Base-by-base conservation (phyloP, 1,140 invertebrate species). In the Scaptomyza hsui region DNA sequence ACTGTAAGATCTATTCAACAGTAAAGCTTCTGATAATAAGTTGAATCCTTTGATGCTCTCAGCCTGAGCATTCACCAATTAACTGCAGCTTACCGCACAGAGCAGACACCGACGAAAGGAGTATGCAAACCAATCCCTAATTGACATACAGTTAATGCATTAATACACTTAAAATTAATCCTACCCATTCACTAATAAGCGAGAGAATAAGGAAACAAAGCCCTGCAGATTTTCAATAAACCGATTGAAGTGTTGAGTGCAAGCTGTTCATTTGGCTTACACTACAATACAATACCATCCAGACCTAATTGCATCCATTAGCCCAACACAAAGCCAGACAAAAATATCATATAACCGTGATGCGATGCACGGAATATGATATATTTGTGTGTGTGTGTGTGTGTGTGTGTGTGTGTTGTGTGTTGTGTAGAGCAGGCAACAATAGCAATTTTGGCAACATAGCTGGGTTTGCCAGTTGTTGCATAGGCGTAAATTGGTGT, bases 401-500 rank as follows among this genome's bases (percentile, higher is more conserved):
- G 12, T n/a, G 26, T 7, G 21, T 24, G 4, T 24, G 24, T 24
- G 24, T 24, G 24, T 24, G 24, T 13, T n/a, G 16, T 42, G 12
- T n/a, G 26, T 7, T n/a, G n/a, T n/a, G n/a, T n/a, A n/a, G 19
- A 6, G 24, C 21, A 37, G 35, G 16, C 37, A 3, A 51, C 48
- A 51, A 51, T 51, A 4, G 24, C 18, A 44, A 44, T 12, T 19
- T 19, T 21, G 42, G 42, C 45, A 51, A 51, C 49, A 53, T 37
- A 37, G 26, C 15, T 32, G 2, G 24, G n/a, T n/a, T 24, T 0
- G 1, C 26, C 26, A 18, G 9, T 35, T 42, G n/a, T 18, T 47
- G 52, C 41, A 48, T 24, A 68, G 73, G 76, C 60, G 68, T 59
- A 77, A 80, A 80, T 85, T 86, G 80, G 63, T 64, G 73, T 74